Evolutionary conservation across 2,888 invertebrate species (phyloP).

Genomic region (Bellardia pandia): DNA sequence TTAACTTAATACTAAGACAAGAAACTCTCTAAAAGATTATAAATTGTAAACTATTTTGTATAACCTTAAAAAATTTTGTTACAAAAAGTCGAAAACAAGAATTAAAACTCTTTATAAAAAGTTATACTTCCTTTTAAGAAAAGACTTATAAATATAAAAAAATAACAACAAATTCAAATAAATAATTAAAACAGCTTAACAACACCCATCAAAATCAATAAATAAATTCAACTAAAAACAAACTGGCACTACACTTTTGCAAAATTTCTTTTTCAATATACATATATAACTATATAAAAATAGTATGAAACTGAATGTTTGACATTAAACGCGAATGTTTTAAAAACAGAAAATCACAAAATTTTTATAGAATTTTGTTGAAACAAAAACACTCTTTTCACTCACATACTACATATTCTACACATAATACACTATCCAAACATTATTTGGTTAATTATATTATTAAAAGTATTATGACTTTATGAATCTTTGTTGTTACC

Average conservation of each 20-base stretch:
- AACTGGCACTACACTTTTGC: slow-evolving; percentile 58
- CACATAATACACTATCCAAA: slow-evolving; percentile 27
- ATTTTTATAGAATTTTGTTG: slow-evolving; percentile 6
- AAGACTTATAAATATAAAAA: slow-evolving; percentile 9
- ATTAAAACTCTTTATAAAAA: slow-evolving; percentile 45
- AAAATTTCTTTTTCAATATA: background rate
- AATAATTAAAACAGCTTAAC: slow-evolving; percentile 20
- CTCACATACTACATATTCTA: background rate
- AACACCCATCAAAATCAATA: slow-evolving; percentile 27
- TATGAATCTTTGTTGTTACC: slow-evolving; percentile 32
- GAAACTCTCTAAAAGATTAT: background rate
- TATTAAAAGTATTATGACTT: slow-evolving; percentile 2
- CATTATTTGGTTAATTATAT: slow-evolving; percentile 39
- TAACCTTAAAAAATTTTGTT: slow-evolving; percentile 48
- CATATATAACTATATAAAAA: slow-evolving; percentile 7
- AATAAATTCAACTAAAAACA: slow-evolving; percentile 22
- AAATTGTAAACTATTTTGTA: slow-evolving; percentile 77
- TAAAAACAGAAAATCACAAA: slow-evolving; percentile 5
- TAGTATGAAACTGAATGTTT: slow-evolving; percentile 28
- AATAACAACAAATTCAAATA: slow-evolving; percentile 30
- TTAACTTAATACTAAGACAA: slow-evolving; percentile 32
- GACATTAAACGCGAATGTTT: slow-evolving; percentile 36
- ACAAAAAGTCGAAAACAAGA: slow-evolving; percentile 21
- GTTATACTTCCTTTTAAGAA: background rate
- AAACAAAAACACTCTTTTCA: background rate